A percentile compares a stretch with the other conserved stretches of the same genome.
Evolutionary conservation across 2,797 vertebrate species (phyloP).

Genomic region (Brotogeris chrysoptera): DNA sequence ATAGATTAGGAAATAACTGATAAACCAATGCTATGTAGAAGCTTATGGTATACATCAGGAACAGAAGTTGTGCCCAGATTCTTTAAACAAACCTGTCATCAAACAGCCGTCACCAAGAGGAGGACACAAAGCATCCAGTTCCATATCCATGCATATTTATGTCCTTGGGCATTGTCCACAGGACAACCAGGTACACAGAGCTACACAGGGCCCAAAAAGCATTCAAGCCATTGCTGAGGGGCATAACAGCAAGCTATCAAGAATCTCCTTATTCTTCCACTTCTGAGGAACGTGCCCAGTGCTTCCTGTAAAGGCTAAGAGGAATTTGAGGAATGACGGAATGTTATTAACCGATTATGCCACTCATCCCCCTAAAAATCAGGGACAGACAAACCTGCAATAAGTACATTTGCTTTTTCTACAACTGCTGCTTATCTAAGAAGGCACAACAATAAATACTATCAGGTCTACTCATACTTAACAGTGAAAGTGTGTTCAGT

Average conservation of each 20-base stretch:
- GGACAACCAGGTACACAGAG: neutral
- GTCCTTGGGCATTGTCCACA: neutral
- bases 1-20: neutral
- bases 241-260: neutral
- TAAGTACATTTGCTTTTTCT: neutral
- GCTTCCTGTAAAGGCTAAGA: neutral
- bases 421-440: neutral
- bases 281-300: neutral
- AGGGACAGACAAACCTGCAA: neutral
- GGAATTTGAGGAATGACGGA: neutral
- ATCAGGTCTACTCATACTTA: neutral
- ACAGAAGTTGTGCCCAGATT: neutral
- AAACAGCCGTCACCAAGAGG: neutral
- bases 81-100: neutral
- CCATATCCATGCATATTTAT: neutral
- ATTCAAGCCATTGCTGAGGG: neutral
- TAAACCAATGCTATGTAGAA: rapidly evolving
- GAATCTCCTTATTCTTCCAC: neutral
- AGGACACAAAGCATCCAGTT: neutral
- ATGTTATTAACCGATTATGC: neutral
- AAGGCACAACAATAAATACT: neutral
- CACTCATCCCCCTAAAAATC: neutral
- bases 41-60: neutral
- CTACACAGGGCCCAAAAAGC: neutral
- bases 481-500: neutral